These are phyloP conservation scores for Pagrus major DNA, from an alignment of 2,113 vertebrate species.

Conservation along the genomic window DNA sequence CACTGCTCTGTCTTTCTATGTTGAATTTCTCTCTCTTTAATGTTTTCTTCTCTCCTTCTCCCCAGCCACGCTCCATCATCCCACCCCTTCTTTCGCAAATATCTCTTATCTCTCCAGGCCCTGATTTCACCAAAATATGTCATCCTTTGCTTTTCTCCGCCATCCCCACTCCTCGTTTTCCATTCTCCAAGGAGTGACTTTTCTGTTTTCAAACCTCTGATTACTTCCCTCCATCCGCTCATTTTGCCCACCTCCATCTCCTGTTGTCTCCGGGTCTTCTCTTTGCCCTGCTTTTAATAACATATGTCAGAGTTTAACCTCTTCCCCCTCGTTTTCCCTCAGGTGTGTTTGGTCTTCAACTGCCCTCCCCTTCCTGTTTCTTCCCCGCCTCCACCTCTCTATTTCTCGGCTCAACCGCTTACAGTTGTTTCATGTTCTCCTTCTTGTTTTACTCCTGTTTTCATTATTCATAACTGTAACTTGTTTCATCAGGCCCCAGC, in stretches of 20 bases:
- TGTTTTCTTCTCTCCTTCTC: slow-evolving; percentile 32
- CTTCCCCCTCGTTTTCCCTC: slow-evolving; percentile 55
- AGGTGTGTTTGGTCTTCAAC: slow-evolving; percentile 64
- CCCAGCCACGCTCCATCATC: slow-evolving; percentile 34
- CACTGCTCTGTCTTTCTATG: slow-evolving; percentile 36
- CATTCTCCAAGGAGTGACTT: slow-evolving; percentile 53
- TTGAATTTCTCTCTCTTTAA: slow-evolving; percentile 37
- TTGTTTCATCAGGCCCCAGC: slow-evolving; percentile 67
- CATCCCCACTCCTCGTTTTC: slow-evolving; percentile 23
- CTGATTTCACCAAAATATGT: slow-evolving; percentile 70
- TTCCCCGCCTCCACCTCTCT: slow-evolving; percentile 15
- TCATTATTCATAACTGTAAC: slow-evolving; percentile 71
- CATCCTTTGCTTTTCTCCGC: slow-evolving; percentile 54
- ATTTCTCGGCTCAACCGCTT: slow-evolving; percentile 23
- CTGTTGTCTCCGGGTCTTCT: slow-evolving; percentile 52
- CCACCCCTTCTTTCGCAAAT: slow-evolving; percentile 38
- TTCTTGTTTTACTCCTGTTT: slow-evolving; percentile 57
- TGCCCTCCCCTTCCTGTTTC: not conserved
- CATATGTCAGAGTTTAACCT: slow-evolving; percentile 67
- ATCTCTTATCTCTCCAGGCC: slow-evolving; percentile 61
- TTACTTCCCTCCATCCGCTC: slow-evolving; percentile 40
- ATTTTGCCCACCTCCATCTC: slow-evolving; percentile 16
- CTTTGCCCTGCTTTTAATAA: slow-evolving; percentile 65
- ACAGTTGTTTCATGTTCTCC: slow-evolving; percentile 39
- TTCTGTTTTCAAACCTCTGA: slow-evolving; percentile 57